Percentiles rank a stretch among this genome's conserved stretches.
Conservation (phyloP, 1,140 invertebrate species). For the Saccostrea glomerata region DNA sequence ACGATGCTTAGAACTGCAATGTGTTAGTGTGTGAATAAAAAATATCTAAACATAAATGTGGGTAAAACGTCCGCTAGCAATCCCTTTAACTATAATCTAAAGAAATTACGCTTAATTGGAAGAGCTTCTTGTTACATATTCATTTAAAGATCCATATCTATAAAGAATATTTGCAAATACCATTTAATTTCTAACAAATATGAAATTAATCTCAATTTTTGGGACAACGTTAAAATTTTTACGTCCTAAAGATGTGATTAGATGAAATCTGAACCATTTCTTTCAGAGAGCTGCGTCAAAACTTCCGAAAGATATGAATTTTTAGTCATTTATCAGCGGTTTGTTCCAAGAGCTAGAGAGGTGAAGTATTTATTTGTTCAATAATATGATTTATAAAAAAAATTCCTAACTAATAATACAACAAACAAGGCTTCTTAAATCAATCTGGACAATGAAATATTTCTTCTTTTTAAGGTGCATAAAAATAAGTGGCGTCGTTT, state of each 20-base stretch:
- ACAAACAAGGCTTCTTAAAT: not conserved
- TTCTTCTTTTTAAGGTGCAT: not conserved
- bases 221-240: not conserved
- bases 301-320: constrained; percentile 5
- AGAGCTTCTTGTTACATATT: not conserved
- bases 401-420: constrained; percentile 9
- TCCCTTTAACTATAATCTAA: not conserved
- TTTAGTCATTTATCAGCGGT: not conserved
- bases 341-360: not conserved
- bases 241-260: not conserved
- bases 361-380: not conserved
- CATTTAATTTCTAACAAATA: constrained; percentile 18
- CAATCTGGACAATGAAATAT: not conserved
- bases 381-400: constrained; percentile 13
- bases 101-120: not conserved
- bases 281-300: not conserved
- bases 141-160: not conserved
- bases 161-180: not conserved
- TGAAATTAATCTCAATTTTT: not conserved
- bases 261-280: not conserved
- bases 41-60: too few relatives aligned
- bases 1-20: too few relatives aligned
- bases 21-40: too few relatives aligned
- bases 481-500: not conserved
- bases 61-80: not conserved